phyloP scores from a whole-genome alignment of 2,797 vertebrate species.

The Gila robusta region DNA sequence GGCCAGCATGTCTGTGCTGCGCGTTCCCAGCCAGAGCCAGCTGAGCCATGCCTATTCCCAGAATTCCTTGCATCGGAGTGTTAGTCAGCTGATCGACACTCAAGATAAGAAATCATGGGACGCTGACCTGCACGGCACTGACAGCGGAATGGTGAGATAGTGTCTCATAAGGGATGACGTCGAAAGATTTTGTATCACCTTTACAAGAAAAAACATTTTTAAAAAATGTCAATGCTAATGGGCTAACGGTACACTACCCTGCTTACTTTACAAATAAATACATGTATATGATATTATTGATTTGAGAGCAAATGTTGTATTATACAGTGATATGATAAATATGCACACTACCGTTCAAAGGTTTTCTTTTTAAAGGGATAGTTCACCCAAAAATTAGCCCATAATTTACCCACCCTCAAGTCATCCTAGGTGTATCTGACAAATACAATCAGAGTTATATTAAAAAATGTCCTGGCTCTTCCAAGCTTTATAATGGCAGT shows the following conservation, averaged over 20 bases:
- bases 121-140: conserved; percentile 80
- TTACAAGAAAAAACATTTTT: neutral
- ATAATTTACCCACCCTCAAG: too few relatives aligned
- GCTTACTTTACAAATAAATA: neutral
- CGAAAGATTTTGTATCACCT: neutral
- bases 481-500: too few relatives aligned
- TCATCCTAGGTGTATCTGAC: too few relatives aligned
- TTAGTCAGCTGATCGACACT: conserved; percentile 87
- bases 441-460: too few relatives aligned
- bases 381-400: too few relatives aligned
- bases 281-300: neutral
- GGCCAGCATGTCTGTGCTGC: conserved; percentile 74
- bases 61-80: conserved; percentile 86
- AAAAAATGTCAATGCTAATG: too few relatives aligned
- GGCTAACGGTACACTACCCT: neutral
- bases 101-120: conserved; percentile 91
- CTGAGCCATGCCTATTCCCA: conserved; percentile 80
- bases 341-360: neutral
- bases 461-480: too few relatives aligned
- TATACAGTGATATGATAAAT: neutral
- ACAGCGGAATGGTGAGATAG: conserved; percentile 82
- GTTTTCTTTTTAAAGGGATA: neutral
- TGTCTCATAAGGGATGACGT: neutral
- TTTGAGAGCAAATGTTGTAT: neutral
- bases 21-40: conserved; percentile 81